These are phyloP conservation scores for Bilobella aurantiaca DNA, from an alignment of 1,140 invertebrate genomes.

Conservation along the genomic window DNA sequence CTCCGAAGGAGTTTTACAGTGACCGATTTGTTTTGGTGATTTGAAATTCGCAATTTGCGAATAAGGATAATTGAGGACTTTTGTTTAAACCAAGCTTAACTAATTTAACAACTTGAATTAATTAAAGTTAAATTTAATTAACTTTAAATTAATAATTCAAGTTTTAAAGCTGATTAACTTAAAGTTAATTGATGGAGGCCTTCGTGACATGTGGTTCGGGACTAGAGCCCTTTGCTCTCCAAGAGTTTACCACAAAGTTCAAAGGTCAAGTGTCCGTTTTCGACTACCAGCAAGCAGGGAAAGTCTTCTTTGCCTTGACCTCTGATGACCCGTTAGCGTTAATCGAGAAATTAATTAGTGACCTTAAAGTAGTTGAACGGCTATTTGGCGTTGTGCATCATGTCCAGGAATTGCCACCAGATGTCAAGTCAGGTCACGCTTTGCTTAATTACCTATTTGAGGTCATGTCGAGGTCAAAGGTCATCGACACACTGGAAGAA, in stretches of 20 bases:
- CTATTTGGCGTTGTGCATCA: slow-evolving; percentile 3
- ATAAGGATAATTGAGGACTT: no score
- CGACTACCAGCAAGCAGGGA: not conserved
- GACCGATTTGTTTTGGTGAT: no score
- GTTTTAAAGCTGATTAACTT: no score
- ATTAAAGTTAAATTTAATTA: no score
- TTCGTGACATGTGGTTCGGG: slow-evolving; percentile 14
- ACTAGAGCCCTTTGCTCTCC: slow-evolving; percentile 2
- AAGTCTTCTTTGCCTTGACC: not conserved
- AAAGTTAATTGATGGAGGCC: not conserved
- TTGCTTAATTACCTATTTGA: not conserved
- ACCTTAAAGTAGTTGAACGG: slow-evolving; percentile 9
- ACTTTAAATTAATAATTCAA: no score
- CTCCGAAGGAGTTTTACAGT: no score
- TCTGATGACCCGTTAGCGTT: not conserved
- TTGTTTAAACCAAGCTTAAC: no score
- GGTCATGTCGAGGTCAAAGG: not conserved
- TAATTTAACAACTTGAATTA: no score
- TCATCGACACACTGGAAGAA: not conserved
- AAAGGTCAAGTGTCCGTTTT: not conserved
- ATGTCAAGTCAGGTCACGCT: not conserved
- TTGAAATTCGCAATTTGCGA: no score
- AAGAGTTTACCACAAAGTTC: slow-evolving; percentile 4
- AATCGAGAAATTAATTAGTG: not conserved
- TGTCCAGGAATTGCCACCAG: not conserved